Base-by-base conservation (phyloP, 92 coral and sea anemone species). In the Epizoanthus stellaris region DNA sequence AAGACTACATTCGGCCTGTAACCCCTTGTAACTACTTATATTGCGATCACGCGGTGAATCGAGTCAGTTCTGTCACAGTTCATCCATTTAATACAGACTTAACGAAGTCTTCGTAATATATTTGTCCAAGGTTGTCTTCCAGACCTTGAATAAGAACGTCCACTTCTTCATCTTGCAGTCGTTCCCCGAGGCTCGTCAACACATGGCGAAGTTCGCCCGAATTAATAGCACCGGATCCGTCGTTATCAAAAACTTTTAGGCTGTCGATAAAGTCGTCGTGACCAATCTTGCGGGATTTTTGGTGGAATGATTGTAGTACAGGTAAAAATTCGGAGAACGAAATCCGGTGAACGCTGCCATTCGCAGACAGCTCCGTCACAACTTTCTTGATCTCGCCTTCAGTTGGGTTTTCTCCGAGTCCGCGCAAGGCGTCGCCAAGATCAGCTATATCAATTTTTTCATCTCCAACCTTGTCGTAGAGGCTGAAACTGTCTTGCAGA, bases 131-230 rank as follows among this genome's bases (percentile, higher is more conserved):
- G 85, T 97, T 95, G 57, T 94, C 98, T 69, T 97, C 99, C 36
- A 94, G 88, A n/a, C 98, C 99, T 76, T 88, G 93, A 79, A 93
- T 85, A 8, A 97, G 91, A 67, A 65, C 42, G 73, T 97, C 99
- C 30, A 97, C 98, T 21, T 97, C 98, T 75, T 93, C 98, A 39
- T 95, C 94, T 2, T 91, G 77, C 21, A 97, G 82, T 71, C 89
- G 92, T 45, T 97, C 99, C 52, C 99, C 99, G 30, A 97, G 84
- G 70, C 95, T 93, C 5, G 99, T 97, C 38, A 97, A 80, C 25
- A 97, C 92, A 74, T 97, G 99, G 12, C 99, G 93, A 42, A 97
- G 95, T 83, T 97, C 99, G 13, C 98, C 99, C 25, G 94, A 92
- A 80, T 89, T 94, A 45, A 97, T 94, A 75, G 89, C 79, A 36